phyloP scores from a whole-genome alignment of 2,113 vertebrate species.

The Cisticola juncidis region DNA sequence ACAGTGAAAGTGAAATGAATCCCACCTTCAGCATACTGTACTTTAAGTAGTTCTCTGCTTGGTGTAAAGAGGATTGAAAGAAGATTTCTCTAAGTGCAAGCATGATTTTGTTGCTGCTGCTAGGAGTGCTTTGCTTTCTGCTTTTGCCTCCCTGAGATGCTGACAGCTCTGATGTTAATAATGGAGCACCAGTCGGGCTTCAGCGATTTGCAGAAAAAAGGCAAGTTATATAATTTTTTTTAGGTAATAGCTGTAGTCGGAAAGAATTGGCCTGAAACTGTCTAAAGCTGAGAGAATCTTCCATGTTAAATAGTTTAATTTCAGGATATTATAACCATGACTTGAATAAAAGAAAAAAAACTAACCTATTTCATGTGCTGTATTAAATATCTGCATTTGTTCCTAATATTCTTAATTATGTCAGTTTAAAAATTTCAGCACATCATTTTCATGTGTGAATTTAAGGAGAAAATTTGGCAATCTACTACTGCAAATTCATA shows the following conservation, averaged over 20 bases:
- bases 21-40: background rate
- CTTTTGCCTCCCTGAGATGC: constrained; percentile 18
- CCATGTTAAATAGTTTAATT: constrained; percentile 60
- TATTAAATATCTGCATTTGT: constrained; percentile 5
- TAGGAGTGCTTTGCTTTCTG: constrained; percentile 50
- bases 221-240: constrained; percentile 63
- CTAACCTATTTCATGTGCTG: background rate
- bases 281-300: constrained; percentile 51
- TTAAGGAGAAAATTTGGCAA: constrained; percentile 30
- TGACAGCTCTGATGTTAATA: constrained; percentile 69
- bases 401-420: constrained; percentile 31
- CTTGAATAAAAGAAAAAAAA: background rate
- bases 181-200: constrained; percentile 32
- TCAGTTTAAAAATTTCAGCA: constrained; percentile 40
- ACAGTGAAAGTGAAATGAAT: constrained; percentile 6
- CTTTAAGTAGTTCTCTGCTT: constrained; percentile 30
- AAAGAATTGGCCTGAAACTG: constrained; percentile 66
- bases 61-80: constrained; percentile 41
- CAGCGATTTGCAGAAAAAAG: constrained; percentile 47
- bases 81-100: constrained; percentile 38
- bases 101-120: constrained; percentile 34
- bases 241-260: constrained; percentile 41
- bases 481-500: background rate
- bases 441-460: constrained; percentile 44
- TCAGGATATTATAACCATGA: constrained; percentile 40